Evolutionary conservation across 2,113 vertebrate genomes (phyloP), one percentile per base, ranked within the genome.

Genomic region (Channa maculata): DNA sequence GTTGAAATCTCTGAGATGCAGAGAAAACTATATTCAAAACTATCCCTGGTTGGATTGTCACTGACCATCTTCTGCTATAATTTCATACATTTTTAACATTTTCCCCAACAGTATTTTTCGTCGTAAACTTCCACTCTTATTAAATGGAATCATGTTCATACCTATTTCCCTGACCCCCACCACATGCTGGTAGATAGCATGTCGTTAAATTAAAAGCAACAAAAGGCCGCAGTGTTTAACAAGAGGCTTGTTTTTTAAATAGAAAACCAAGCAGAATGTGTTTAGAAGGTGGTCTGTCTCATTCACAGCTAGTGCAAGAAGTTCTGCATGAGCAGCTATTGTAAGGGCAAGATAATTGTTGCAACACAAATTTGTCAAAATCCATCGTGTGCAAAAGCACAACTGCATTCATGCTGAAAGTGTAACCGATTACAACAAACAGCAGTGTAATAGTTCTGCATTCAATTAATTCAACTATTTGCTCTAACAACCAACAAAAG

Each of bases 31-130:
- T 53, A 33, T 37, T 45, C 15, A 49, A 43, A 44, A 44, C 11
- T 6, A 12, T 10, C 48, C 39, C 41, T 43, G 51, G 46, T 34
- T 71, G 60, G 70, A 65, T 41, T 65, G 49, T 60, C 68, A 38
- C 11, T 24, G 37, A 12, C 51, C 52, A 77, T 62, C 38, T 58
- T 62, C 49, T 71, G 33, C 36, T 9, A 51, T 43, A 11, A 54
- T 52, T 69, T 8, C 11, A 66, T 13, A 37, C 5, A 6, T 8
- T 39, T 36, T 8, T n/a, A 5, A 39, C 6, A 12, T 6, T 45
- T 2, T 5, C 1, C 12, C 13, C 3, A 24, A 24, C 7, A 11
- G 24, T 51, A 60, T 45, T 46, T 67, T 38, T 10, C 45, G 33
- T n/a, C n/a, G 44, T 6, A 24, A 58, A 36, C 24, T 36, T 43